A percentile compares a stretch with the other conserved stretches of the same genome.
phyloP scores from a whole-genome alignment of 2,113 vertebrate species.

The Chlamydotis undulata region DNA sequence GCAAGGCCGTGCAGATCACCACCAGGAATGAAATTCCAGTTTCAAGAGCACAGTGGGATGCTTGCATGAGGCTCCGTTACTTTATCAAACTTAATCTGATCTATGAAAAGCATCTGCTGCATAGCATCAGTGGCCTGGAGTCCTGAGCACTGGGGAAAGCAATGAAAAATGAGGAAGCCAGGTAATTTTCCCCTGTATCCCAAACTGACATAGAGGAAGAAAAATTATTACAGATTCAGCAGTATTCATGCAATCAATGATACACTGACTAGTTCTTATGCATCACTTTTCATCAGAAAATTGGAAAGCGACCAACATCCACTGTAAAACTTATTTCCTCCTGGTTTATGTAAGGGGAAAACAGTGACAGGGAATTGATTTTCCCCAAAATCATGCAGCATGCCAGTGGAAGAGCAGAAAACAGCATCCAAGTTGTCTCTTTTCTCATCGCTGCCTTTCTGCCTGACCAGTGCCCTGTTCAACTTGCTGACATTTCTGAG shows the following conservation, averaged over 20 bases:
- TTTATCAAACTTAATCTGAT: neutral
- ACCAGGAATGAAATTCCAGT: constrained; percentile 16
- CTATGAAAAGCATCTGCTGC: constrained; percentile 23
- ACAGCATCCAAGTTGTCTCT: neutral
- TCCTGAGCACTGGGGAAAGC: neutral
- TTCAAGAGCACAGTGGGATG: constrained; percentile 41
- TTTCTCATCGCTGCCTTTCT: neutral
- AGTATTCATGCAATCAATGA: neutral
- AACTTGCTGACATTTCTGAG: neutral
- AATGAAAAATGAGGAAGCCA: constrained; percentile 8
- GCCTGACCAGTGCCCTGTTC: neutral
- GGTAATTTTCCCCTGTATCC: neutral
- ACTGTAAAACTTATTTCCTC: constrained; percentile 4
- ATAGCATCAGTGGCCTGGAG: neutral
- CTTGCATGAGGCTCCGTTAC: neutral
- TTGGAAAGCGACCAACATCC: neutral
- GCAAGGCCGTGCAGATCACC: neutral
- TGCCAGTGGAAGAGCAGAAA: neutral
- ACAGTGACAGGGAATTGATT: neutral
- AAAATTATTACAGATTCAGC: neutral
- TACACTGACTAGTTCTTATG: neutral
- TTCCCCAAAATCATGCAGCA: neutral
- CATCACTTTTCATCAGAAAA: constrained; percentile 16
- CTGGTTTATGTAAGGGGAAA: neutral
- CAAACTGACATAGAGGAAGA: neutral